Conservation (phyloP, 2,888 invertebrate genomes). For the Rugalucina vietnamica region DNA sequence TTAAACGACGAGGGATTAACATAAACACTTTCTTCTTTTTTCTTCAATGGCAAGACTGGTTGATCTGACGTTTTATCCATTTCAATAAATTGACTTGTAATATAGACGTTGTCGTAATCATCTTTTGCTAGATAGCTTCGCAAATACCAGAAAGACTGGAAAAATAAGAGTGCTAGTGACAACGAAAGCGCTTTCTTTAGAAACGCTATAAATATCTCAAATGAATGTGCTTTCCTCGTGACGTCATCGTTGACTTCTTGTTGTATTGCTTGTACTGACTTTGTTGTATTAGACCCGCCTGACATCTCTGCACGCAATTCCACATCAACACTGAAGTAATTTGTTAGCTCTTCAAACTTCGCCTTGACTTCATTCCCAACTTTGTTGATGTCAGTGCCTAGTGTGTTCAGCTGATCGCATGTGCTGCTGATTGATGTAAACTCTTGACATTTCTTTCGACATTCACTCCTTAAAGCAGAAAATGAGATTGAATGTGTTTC, state of each 20-base stretch:
- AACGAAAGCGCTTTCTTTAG: slow-evolving; percentile 53
- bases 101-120: slow-evolving; percentile 77
- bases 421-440: background rate
- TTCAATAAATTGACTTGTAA: slow-evolving; percentile 68
- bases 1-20: slow-evolving; percentile 65
- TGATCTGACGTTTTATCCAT: slow-evolving; percentile 66
- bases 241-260: slow-evolving; percentile 61
- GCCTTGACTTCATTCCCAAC: background rate
- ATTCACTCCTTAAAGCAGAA: background rate
- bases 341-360: slow-evolving; percentile 22
- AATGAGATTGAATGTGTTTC: no score
- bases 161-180: slow-evolving; percentile 58
- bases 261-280: slow-evolving; percentile 46
- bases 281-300: slow-evolving; percentile 43
- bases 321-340: slow-evolving; percentile 56
- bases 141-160: slow-evolving; percentile 63
- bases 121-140: slow-evolving; percentile 72
- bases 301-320: slow-evolving; percentile 31
- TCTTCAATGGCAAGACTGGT: slow-evolving; percentile 72
- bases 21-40: slow-evolving; percentile 70
- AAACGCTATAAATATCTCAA: slow-evolving; percentile 36
- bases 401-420: background rate
- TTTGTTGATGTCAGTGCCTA: slow-evolving; percentile 1
- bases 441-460: background rate
- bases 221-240: slow-evolving; percentile 18